Percentiles rank a stretch among this genome's conserved stretches.
Conservation (phyloP, 2,888 invertebrate genomes). For the Hypercompe scribonia region DNA sequence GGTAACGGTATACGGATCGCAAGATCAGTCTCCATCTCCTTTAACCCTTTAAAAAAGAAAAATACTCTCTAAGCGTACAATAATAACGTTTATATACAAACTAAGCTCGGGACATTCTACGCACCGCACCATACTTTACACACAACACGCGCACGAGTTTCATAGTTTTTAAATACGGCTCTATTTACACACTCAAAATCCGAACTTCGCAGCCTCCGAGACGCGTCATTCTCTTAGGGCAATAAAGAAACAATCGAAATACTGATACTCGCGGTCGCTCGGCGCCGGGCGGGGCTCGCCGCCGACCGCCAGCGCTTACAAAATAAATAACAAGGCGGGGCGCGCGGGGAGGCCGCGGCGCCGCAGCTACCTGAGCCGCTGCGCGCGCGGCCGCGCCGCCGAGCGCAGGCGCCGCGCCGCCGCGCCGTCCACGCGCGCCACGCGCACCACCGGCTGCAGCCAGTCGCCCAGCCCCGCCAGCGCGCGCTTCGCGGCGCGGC, state of each 20-base stretch:
- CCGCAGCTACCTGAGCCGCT: slow-evolving; percentile 72
- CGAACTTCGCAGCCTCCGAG: slow-evolving; percentile 57
- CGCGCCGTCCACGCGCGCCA: slow-evolving; percentile 87
- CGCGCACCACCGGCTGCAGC: slow-evolving; percentile 89
- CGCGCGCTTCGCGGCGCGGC: slow-evolving; percentile 68
- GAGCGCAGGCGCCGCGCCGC: slow-evolving; percentile 72
- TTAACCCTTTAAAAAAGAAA: slow-evolving; percentile 62
- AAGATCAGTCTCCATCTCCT: slow-evolving; percentile 52
- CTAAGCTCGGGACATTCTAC: slow-evolving; percentile 75
- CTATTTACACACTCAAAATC: slow-evolving; percentile 57
- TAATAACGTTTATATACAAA: slow-evolving; percentile 77
- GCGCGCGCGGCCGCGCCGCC: slow-evolving; percentile 57
- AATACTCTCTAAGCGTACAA: slow-evolving; percentile 72
- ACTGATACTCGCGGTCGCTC: slow-evolving; percentile 56
- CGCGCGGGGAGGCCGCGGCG: slow-evolving; percentile 54
- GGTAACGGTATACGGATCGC: slow-evolving; percentile 18
- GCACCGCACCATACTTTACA: slow-evolving; percentile 58
- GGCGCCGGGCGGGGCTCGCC: neutral
- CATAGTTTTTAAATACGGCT: slow-evolving; percentile 54
- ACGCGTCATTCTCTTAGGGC: slow-evolving; percentile 53
- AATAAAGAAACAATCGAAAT: slow-evolving; percentile 57
- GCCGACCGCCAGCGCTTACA: slow-evolving; percentile 48
- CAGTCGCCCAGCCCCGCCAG: slow-evolving; percentile 64
- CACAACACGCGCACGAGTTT: slow-evolving; percentile 59
- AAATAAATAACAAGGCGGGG: slow-evolving; percentile 59